Base-by-base conservation (phyloP, 2,888 invertebrate genomes). In the Latrodectus elegans region DNA sequence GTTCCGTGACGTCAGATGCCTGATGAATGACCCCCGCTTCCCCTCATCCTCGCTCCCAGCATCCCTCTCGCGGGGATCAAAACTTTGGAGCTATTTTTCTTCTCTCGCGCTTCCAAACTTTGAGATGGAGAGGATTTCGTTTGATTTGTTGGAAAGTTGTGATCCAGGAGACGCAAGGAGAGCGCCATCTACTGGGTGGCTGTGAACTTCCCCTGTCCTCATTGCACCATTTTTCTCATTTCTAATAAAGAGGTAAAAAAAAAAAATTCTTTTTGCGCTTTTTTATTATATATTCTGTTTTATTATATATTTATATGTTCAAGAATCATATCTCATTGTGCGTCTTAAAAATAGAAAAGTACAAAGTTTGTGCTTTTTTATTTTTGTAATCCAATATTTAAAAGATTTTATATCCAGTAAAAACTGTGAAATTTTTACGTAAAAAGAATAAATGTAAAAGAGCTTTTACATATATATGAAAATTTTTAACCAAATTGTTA, bases 1-100 rank as follows among this genome's bases (percentile, higher is more conserved):
- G 88, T 84, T 73, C 77, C 17, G 75, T 88, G 88, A 88, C 88
- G 85, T 84, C 85, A 84, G 15, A 12, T 51, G 71, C n/a, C 68
- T 88, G 85, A 88, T 88, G 84, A 70, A 88, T 79, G 83, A 85
- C n/a, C 60, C 60, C 78, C 67, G 49, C 49, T 65, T 52, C 53
- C 49, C 80, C 64, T 22, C 22, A 60, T 71, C 64, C 51, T 49
- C 52, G 17, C 26, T n/a, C 70, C 49, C 71, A 26, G 64, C 38
- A 14, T 26, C 65, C 17, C 60, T 12, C 14, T 12, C 12, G 60
- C 60, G 60, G 60, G 38, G 60, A 60, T 60, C 60, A 60, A 60
- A 60, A 60, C 60, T 60, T 60, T 60, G n/a, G 60, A 60, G 12
- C n/a, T 60, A 60, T 60, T 60, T 60, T 60, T 60, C 12, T 60